A percentile compares a stretch with the other conserved stretches of the same genome.
Conservation (phyloP, 2,797 vertebrate species). For the Echiichthys vipera region DNA sequence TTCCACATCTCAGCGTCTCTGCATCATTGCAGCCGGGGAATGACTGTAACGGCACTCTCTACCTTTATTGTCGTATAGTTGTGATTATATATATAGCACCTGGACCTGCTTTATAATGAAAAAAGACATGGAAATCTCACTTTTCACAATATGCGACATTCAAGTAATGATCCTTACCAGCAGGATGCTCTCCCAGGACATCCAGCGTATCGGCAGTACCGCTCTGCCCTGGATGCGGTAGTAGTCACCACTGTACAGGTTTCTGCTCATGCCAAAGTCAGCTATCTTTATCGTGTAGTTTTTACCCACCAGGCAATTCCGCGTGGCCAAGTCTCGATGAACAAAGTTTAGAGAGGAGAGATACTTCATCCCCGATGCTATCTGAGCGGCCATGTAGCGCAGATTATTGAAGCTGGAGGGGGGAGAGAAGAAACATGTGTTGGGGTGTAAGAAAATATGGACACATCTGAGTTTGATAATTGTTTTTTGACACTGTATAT, state of each 20-base stretch:
- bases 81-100: too few relatives aligned
- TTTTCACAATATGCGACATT: too few relatives aligned
- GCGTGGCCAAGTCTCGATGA: conserved; percentile 95
- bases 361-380: conserved; percentile 98
- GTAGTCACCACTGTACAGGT: conserved; percentile 98
- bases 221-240: conserved; percentile 98
- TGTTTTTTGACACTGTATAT: too few relatives aligned
- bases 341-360: conserved; percentile 98
- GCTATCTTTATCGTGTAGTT: conserved; percentile 99
- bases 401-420: conserved; percentile 87
- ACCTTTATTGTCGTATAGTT: too few relatives aligned
- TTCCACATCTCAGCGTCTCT: too few relatives aligned
- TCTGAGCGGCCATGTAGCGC: conserved; percentile 95
- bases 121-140: too few relatives aligned
- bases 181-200: conserved; percentile 99
- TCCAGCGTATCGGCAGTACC: conserved; percentile 98
- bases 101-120: too few relatives aligned
- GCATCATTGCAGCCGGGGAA: too few relatives aligned
- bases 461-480: too few relatives aligned
- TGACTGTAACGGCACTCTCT: too few relatives aligned
- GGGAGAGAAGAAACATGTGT: background rate
- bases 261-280: conserved; percentile 99
- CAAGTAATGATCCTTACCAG: conserved; percentile 81
- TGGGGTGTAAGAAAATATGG: too few relatives aligned
- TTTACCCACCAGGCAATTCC: conserved; percentile 97